phyloP scores from a whole-genome alignment of 2,888 invertebrate genomes.

The Polyploca ridens region DNA sequence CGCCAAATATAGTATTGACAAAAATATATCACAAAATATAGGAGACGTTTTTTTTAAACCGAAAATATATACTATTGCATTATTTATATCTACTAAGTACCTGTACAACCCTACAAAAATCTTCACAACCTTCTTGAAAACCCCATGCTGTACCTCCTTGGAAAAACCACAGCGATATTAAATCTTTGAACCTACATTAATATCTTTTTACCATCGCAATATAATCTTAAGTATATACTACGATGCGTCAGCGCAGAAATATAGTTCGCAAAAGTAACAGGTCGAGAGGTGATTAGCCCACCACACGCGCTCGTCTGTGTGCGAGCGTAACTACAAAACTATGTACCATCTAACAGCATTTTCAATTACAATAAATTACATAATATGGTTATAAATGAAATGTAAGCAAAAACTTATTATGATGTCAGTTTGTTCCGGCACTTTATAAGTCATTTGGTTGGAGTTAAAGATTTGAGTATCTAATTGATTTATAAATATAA shows the following conservation, averaged over 20 bases:
- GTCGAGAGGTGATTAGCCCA: slow-evolving; percentile 17
- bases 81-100: no score
- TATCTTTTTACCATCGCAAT: slow-evolving; percentile 1
- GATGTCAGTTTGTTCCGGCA: neutral
- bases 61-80: no score
- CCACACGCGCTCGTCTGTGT: neutral
- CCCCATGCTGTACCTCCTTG: no score
- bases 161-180: no score
- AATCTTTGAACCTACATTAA: no score
- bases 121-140: no score
- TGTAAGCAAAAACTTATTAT: neutral
- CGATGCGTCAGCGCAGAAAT: slow-evolving; percentile 20
- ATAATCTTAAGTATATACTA: neutral
- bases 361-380: slow-evolving; percentile 12
- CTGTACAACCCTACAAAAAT: no score
- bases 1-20: no score
- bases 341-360: neutral
- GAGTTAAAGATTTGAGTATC: neutral
- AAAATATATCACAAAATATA: no score
- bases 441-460: neutral
- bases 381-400: slow-evolving; percentile 5
- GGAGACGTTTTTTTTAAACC: no score
- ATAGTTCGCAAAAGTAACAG: slow-evolving; percentile 17
- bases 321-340: slow-evolving; percentile 6
- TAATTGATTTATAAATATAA: neutral